These are phyloP conservation scores for Pleuronectes platessa DNA, from an alignment of 2,113 vertebrate genomes.

Conservation along the genomic window DNA sequence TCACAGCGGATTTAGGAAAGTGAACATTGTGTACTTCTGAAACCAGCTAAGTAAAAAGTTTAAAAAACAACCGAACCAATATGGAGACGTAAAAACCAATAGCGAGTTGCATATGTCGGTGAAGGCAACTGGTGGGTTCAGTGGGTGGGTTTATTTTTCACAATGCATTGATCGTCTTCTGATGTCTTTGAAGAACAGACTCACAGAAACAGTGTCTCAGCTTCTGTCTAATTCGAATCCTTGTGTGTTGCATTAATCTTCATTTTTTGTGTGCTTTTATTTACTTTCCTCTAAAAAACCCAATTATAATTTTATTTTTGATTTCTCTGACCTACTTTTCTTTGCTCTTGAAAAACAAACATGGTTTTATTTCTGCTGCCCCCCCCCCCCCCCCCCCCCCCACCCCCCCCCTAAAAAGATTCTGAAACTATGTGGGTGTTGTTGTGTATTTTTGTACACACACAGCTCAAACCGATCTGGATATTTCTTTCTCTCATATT, in stretches of 20 bases:
- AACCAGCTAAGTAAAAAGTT: neutral
- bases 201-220: neutral
- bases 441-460: too few relatives aligned
- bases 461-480: neutral
- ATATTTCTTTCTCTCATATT: neutral
- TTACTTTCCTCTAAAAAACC: neutral
- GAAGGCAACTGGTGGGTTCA: too few relatives aligned
- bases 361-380: neutral
- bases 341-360: neutral
- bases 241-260: neutral
- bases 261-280: neutral
- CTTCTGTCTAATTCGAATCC: neutral
- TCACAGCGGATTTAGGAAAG: neutral
- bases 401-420: neutral
- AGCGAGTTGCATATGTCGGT: too few relatives aligned
- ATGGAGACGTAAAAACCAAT: too few relatives aligned
- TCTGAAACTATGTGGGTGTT: neutral
- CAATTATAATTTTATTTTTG: slow-evolving; percentile 10
- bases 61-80: too few relatives aligned
- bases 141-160: too few relatives aligned
- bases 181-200: neutral
- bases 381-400: neutral
- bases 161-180: too few relatives aligned
- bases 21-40: neutral
- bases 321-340: neutral